These are phyloP conservation scores for Phengaris arion DNA, from an alignment of 2,888 invertebrate species.

Conservation along the genomic window DNA sequence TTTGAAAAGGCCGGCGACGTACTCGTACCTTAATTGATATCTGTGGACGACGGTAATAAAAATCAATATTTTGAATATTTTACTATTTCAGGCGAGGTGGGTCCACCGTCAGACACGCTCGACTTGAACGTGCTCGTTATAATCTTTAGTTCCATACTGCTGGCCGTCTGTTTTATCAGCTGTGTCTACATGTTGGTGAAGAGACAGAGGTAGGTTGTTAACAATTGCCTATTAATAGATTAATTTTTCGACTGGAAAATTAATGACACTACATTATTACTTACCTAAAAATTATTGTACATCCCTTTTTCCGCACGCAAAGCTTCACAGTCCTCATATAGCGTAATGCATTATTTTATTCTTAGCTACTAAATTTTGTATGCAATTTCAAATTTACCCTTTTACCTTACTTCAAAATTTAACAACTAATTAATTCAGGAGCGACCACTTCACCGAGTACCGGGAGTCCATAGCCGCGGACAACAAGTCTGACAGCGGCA, in stretches of 20 bases:
- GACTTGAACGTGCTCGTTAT: constrained; percentile 73
- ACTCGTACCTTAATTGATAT: no score
- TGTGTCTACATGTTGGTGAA: constrained; percentile 70
- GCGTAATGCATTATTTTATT: no score
- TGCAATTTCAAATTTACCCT: no score
- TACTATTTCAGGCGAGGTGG: constrained; percentile 61
- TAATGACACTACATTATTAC: no score
- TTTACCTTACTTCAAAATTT: constrained; percentile 1
- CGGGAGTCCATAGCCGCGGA: constrained; percentile 68
- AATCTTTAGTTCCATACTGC: constrained; percentile 66
- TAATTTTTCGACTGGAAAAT: no score
- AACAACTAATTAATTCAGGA: constrained; percentile 44
- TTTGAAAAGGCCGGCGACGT: no score
- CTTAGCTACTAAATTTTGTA: no score
- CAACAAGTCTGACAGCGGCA: constrained; percentile 70
- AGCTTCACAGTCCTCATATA: no score
- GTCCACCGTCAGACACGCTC: constrained; percentile 67
- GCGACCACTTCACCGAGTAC: constrained; percentile 62
- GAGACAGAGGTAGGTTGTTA: constrained; percentile 58
- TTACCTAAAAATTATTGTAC: no score
- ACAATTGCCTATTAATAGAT: no score
- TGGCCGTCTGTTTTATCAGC: constrained; percentile 64
- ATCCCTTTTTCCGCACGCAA: no score
- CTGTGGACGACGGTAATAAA: constrained; percentile 77
- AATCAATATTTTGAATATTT: constrained; percentile 31